Evolutionary conservation across 2,113 vertebrate species (phyloP).

Genomic region (Podarcis cretensis): DNA sequence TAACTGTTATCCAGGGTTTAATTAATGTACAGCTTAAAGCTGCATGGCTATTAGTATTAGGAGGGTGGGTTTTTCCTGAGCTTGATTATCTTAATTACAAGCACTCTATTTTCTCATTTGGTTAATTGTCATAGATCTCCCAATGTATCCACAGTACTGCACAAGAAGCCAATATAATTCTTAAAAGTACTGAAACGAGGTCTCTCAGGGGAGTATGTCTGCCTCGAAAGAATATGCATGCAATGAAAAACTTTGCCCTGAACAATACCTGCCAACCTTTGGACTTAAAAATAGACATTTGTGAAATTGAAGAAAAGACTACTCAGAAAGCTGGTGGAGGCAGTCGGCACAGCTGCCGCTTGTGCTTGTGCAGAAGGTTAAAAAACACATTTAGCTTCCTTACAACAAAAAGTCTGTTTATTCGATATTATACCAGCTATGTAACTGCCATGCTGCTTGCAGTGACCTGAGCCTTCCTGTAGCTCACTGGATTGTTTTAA

Average conservation of each 20-base stretch:
- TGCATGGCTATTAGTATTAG: slow-evolving; percentile 67
- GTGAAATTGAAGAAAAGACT: slow-evolving; percentile 45
- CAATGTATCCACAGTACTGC: slow-evolving; percentile 60
- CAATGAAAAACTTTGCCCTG: slow-evolving; percentile 41
- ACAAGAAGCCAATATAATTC: slow-evolving; percentile 60
- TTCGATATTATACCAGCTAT: slow-evolving; percentile 28
- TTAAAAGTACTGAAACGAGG: slow-evolving; percentile 35
- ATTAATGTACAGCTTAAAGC: slow-evolving; percentile 79
- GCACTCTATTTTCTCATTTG: slow-evolving; percentile 78
- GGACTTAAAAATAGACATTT: slow-evolving; percentile 60
- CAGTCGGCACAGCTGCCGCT: slow-evolving; percentile 18
- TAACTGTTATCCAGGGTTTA: slow-evolving; percentile 72
- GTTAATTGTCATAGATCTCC: slow-evolving; percentile 77
- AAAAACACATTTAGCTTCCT: slow-evolving; percentile 57
- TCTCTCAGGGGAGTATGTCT: slow-evolving; percentile 10
- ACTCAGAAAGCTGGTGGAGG: slow-evolving; percentile 34
- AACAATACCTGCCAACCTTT: slow-evolving; percentile 59
- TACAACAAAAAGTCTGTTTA: not conserved
- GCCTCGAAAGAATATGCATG: slow-evolving; percentile 29
- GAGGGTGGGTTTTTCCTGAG: slow-evolving; percentile 67
- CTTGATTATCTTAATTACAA: slow-evolving; percentile 80
- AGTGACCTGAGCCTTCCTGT: slow-evolving; percentile 44
- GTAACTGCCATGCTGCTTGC: slow-evolving; percentile 41
- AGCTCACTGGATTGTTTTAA: too few species aligned
- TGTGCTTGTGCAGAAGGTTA: slow-evolving; percentile 24